Base-by-base conservation (phyloP, 2,113 vertebrate species). In the Mus musculus region DNA sequence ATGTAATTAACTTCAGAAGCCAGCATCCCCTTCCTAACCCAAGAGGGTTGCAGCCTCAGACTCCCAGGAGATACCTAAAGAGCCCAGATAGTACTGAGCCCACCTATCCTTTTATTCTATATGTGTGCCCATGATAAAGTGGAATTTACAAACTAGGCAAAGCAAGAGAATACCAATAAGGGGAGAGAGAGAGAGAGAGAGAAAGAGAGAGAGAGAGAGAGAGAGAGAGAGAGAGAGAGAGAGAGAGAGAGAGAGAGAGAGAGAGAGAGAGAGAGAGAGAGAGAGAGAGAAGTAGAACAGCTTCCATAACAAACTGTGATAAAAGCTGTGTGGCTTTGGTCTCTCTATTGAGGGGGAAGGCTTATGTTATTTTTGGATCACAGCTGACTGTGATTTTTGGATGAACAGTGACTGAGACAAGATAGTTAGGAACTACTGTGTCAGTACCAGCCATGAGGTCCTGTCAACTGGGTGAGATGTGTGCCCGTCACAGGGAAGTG, bases 151-250 rank as follows among this genome's bases (percentile, higher is more conserved):
- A 71, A n/a, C 42, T 2, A 72, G 22, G 30, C 39, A n/a, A 26
- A 88, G 6, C 52, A 49, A 81, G 33, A 72, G 13, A 61, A n/a
- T 28, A 71, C 42, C 42, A 76, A 76, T 56, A 36, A 67, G 1
- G 30, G 39, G 84, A 14, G 26, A 67, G 14, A 24, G 52, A 5
- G 52, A 19, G 42, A 3, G 42, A 3, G 42, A 3, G 42, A 3
- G 42, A 3, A 3, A 3, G 42, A 3, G 42, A 3, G 42, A 3
- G 42, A 42, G 42, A 42, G 42, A 3, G 2, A 42, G 42, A n/a
- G 42, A 3, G 42, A 42, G 42, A 42, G 42, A 42, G 42, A 42
- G 42, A 42, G 42, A 42, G 52, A 5, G 52, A 19, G 84, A 14
- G 26, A 67, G 14, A 24, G 52, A 5, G 52, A 19, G 42, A 3